Base-by-base conservation (phyloP, 2,797 vertebrate species). In the Craterocephalus amniculus region DNA sequence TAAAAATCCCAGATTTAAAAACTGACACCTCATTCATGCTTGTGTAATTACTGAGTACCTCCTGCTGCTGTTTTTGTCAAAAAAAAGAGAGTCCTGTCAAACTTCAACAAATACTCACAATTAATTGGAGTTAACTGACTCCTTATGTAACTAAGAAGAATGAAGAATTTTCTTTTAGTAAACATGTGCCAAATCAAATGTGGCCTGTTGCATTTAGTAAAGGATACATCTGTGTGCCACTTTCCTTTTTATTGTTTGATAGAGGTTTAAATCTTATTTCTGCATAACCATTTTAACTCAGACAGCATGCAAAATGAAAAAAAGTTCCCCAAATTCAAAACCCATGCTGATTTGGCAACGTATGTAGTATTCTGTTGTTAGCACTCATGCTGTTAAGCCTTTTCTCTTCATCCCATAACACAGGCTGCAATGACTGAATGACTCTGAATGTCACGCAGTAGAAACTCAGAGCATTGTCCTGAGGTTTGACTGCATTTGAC, bases 121-220 rank as follows among this genome's bases (percentile, higher is more conserved):
- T 67, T 74, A 77, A 86, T 80, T 29, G 16, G 32, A 56, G 51
- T 35, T 67, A 74, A 75, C 31, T 45, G 66, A 61, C 35, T 49
- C 20, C 32, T 71, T 65, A 79, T 66, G 59, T 70, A 65, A 81
- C 72, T 58, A 35, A 52, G 4, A 11, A 27, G 27, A n/a, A 48
- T n/a, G 18, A n/a, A 1, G 16, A 13, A 34, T 0, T 14, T 58
- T 1, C 24, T 55, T 65, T 35, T 49, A 40, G 32, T 48, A 5
- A 61, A 60, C 16, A 78, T 13, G 13, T 5, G 27, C 24, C 26
- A 0, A 58, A 38, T 55, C 36, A 48, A 54, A 48, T 12, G n/a
- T 3, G 34, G 6, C 2, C 38, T 18, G 7, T 48, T 62, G 40
- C 1, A 43, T 29, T 1, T 51, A 6, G 13, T 31, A 2, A 26